Base-by-base conservation (phyloP, 2,113 vertebrate species). In the Nothoprocta pentlandii region DNA sequence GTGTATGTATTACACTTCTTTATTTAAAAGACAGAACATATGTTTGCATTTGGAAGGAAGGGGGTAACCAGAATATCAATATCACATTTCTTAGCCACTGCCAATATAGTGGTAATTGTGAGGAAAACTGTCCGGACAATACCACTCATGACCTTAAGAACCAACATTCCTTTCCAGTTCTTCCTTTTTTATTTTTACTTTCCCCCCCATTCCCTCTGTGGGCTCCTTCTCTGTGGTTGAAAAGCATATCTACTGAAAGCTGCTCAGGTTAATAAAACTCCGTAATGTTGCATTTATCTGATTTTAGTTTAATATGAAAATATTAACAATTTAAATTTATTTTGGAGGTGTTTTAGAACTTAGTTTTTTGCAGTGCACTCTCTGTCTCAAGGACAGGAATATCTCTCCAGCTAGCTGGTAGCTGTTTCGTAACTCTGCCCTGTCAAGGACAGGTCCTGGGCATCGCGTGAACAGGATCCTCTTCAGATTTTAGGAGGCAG, bases 31-130 rank as follows among this genome's bases (percentile, higher is more conserved):
- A 44, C n/a, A 79, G 88, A 88, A 88, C 93, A 74, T 82, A 25
- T 92, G 93, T 86, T 96, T 88, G n/a, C 66, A 59, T 90, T 89
- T 73, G 86, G 92, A 78, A 58, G 23, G 58, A 34, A 34, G 8
- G 28, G 34, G 32, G 47, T 64, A 51, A 70, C 62, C 58, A 69
- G 54, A 76, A 54, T 26, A 26, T 58, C n/a, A 89, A 64, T 71
- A 68, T 70, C 58, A 67, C 44, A n/a, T 95, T 76, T 86, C 86
- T 78, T 71, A 69, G 34, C 53, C 82, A 7, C 62, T 67, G 83
- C 62, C 69, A 69, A 2, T 15, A 17, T 28, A 53, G 77, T 87
- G 76, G 56, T 69, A 84, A 84, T 44, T 42, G 66, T 89, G 80
- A 84, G 47, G 73, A 76, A n/a, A 62, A 39, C 9, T 11, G 42